A percentile compares a stretch with the other conserved stretches of the same genome.
phyloP scores from a whole-genome alignment of 2,797 vertebrate genomes.

The Anguilla anguilla region DNA sequence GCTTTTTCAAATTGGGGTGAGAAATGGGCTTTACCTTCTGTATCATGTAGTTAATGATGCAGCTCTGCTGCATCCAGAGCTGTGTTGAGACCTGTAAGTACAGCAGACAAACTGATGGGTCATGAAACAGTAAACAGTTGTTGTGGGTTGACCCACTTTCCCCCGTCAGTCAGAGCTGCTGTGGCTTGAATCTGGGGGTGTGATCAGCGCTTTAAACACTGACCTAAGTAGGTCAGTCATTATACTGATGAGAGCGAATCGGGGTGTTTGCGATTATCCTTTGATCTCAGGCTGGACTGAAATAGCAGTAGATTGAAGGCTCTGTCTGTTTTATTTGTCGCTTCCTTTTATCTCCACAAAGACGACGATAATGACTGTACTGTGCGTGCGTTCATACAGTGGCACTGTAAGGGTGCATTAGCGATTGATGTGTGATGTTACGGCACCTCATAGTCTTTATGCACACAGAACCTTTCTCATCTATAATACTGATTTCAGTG shows the following conservation, averaged over 20 bases:
- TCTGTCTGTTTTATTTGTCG: neutral
- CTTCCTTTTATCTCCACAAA: neutral
- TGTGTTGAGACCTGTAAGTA: neutral
- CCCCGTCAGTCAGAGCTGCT: conserved; percentile 12
- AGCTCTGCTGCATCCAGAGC: neutral
- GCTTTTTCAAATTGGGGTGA: neutral
- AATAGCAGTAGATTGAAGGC: conserved; percentile 3
- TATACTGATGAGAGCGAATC: conserved; percentile 35
- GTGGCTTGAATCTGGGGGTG: conserved; percentile 35
- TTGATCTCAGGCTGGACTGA: conserved; percentile 6
- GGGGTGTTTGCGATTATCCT: conserved; percentile 25
- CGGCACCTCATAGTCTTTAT: neutral
- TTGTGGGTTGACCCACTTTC: conserved; percentile 25
- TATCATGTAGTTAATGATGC: neutral
- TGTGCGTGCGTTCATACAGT: neutral
- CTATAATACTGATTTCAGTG: neutral
- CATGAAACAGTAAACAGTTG: neutral
- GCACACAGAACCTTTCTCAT: neutral
- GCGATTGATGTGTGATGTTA: neutral
- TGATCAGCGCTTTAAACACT: conserved; percentile 32
- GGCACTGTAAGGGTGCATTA: neutral
- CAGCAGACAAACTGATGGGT: neutral
- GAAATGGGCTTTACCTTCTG: neutral
- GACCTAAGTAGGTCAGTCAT: conserved; percentile 35
- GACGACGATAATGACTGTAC: no score